Evolutionary conservation across 1,140 invertebrate genomes (phyloP), one percentile per base, ranked within the genome.

Genomic region (Drusus annulatus): DNA sequence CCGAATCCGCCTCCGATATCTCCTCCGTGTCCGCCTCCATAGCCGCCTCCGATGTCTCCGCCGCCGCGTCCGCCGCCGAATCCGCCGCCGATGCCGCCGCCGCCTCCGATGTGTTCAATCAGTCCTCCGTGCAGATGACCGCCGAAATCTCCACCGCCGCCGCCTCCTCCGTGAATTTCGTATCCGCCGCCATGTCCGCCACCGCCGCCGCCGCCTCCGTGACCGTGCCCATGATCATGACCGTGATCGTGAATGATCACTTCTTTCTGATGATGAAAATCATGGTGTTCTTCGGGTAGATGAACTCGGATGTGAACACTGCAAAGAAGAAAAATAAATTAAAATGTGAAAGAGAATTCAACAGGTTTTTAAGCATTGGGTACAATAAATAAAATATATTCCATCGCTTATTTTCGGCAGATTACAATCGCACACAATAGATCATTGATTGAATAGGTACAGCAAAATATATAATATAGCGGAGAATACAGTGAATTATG

Each of bases 301-400:
- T 76, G 73, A 15, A 80, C 79, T n/a, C 79, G 73, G 45, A 80
- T 80, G 50, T 80, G 79, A 19, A 80, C 79, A 77, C 79, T 80
- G 79, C 5, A 80, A 77, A 75, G 28, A 76, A 60, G 51, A 63
- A 65, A 80, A 74, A 62, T 75, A 23, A 13, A 7, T 60, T 2
- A 60, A 23, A 21, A 23, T 6, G 3, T 23, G 7, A 23, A 19
- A 17, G 19, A 17, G 19, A 23, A 23, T 45, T 45, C 10, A 21
- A 60, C 16, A 13, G 5, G 6, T 19, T 5, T 45, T 45, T 13
- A 1, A 36, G 13, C 36, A 45, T 1, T 13, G 8, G 6, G 36
- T 45, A 45, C 8, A 45, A 45, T 8, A 13, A 45, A 13, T 45
- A 45, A 45, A 45, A 45, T 45, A 45, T 13, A 45, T 45, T 13